Evolutionary conservation across 2,888 invertebrate species (phyloP), one percentile per base, ranked within the genome.

Genomic region (Vannuccia rotundouncinata): DNA sequence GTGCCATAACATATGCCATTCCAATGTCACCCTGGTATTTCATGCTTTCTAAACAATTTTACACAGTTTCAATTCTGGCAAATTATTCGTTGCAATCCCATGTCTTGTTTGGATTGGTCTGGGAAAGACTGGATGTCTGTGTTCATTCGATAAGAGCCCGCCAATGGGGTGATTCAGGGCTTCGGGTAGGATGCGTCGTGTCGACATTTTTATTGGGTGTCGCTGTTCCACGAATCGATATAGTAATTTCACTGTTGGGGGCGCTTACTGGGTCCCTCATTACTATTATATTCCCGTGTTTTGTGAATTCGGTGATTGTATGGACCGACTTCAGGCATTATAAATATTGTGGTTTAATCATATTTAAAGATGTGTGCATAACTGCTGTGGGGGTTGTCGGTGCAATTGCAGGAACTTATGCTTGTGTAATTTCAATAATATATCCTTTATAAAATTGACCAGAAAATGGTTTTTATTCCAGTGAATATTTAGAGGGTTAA

Each of bases 81-180:
- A 94, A 94, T 0, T 96, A 95, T 86, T 92, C 94, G 1, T 90
- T 96, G 0, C 95, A 95, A 88, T 94, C 95, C 87, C 96, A 95
- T 88, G 95, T 96, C 28, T 95, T 95, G 0, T 92, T 95, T 89
- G 92, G 92, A 84, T 93, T 96, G 80, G 91, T 95, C 29, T 95
- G 94, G 92, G 27, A 80, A 29, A 60, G n/a, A 59, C 10, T 80
- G 27, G 59, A 25, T 10, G 5, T 13, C 17, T 27, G 66, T 60
- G 28, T 78, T 5, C 29, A 2, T 28, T 22, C 25, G 1, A 30
- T 1, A 1, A 59, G 27, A 28, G 0, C 27, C 25, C 25, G 27
- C 25, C 27, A 2, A n/a, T 25, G 25, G 2, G 60, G 5, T 5
- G 60, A 59, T 17, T 13, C 59, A 1, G 2, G 25, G 2, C 22